Evolutionary conservation across 23 tunicate species (phyloP), one percentile per base, ranked within the genome.

Genomic region (Styela plicata): DNA sequence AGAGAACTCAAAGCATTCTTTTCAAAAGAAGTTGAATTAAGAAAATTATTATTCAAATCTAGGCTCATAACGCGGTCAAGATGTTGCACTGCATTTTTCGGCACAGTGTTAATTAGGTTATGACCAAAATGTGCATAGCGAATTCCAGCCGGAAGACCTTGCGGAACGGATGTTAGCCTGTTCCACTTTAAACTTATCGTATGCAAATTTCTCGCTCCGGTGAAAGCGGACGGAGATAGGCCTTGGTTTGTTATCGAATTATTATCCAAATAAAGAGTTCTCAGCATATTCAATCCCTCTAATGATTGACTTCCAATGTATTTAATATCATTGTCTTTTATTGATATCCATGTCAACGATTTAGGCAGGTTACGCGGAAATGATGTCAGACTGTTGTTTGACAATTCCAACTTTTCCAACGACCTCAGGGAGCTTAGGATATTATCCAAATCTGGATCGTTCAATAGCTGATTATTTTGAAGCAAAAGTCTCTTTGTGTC

Each of bases 191-290:
- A 28, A 27, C 81, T 76, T 36, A 76, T 25, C 32, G 81, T 35
- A 52, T 52, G 81, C 57, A 76, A 37, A 34, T 52, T 36, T 7
- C 31, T 57, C 18, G 66, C 81, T 35, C 81, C 81, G 10, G 25
- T 53, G 16, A 91, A 87, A 44, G 97, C 91, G 5, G 73, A 61
- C 21, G 88, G 34, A 2, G 88, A 79, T 37, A 91, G 36, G 2
- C 97, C 91, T 65, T 83, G 80, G 83, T 88, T 88, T 64, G 93
- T 80, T 32, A 92, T 88, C 31, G 90, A 70, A 83, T 92, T 92
- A 1, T 80, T 83, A 53, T 88, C 93, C 34, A 92, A 73, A 53
- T 80, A 62, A 20, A 92, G 80, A 73, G 74, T 83, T 30, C 0
- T 37, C 36, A 92, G 78, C 53, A 32, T 64, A 33, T 64, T 66